phyloP scores from a whole-genome alignment of 1,140 invertebrate genomes.

The Cardiocondyla obscurior region DNA sequence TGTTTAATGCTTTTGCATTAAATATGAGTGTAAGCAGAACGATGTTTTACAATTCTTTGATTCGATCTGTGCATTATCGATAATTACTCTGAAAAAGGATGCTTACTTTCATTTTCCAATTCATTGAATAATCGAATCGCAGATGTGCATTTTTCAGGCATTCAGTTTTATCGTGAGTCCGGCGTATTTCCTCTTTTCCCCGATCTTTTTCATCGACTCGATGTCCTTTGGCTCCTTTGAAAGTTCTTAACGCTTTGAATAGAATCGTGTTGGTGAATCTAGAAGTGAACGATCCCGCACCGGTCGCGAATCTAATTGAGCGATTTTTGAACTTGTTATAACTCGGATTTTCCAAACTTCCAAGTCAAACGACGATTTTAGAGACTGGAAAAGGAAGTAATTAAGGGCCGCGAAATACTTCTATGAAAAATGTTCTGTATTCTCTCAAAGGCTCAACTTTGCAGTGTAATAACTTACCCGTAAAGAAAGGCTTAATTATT shows the following conservation, averaged over 20 bases:
- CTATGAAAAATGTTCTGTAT: conserved; percentile 11
- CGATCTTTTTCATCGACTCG: not conserved
- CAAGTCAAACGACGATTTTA: conserved; percentile 41
- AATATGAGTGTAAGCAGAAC: not conserved
- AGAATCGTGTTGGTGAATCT: conserved; percentile 8
- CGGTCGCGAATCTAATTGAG: conserved; percentile 61
- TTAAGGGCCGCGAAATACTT: conserved; percentile 27
- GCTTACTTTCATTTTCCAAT: conserved; percentile 4
- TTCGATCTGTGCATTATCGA: not conserved
- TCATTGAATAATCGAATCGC: conserved; percentile 47
- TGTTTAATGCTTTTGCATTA: no score
- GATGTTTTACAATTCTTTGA: conserved; percentile 20
- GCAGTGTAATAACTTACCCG: not conserved
- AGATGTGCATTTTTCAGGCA: conserved; percentile 9
- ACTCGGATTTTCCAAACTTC: conserved; percentile 55
- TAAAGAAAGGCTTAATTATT: not conserved
- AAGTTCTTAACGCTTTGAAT: conserved; percentile 60
- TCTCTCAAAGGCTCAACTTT: conserved; percentile 4
- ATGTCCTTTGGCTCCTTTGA: conserved; percentile 24
- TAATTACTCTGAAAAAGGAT: conserved; percentile 33
- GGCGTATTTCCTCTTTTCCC: not conserved
- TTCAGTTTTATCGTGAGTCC: conserved; percentile 1
- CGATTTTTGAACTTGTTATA: conserved; percentile 65
- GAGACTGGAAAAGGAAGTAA: conserved; percentile 30
- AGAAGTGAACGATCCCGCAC: conserved; percentile 21